Evolutionary conservation across 2,113 vertebrate species (phyloP).

Genomic region (Gnathonemus echidnorhynchus): DNA sequence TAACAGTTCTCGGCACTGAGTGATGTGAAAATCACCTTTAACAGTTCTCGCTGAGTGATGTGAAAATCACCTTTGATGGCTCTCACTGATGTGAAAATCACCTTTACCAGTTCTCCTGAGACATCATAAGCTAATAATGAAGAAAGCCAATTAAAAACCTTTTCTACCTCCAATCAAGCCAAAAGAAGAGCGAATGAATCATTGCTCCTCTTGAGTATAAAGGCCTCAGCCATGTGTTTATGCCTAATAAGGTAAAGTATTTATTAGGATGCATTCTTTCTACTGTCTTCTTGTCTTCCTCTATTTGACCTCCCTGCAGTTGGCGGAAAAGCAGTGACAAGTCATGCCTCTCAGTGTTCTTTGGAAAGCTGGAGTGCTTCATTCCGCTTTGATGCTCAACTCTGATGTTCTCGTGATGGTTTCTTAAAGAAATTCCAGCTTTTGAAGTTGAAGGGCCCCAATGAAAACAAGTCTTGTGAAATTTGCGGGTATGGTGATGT

Average conservation of each 20-base stretch:
- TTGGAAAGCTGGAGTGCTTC: not conserved
- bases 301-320: not conserved
- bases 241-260: not conserved
- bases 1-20: not conserved
- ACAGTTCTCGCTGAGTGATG: no score
- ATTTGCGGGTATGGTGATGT: not conserved
- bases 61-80: not conserved
- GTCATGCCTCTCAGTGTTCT: not conserved
- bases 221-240: not conserved
- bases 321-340: not conserved
- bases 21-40: not conserved
- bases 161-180: not conserved
- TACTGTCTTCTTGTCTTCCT: not conserved
- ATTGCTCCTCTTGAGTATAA: not conserved
- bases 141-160: not conserved
- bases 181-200: not conserved
- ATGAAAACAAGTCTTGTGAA: not conserved
- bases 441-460: not conserved
- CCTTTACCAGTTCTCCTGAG: not conserved
- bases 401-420: not conserved
- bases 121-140: not conserved
- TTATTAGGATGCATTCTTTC: not conserved
- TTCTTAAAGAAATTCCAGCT: not conserved
- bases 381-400: not conserved
- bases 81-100: no score